Percentiles rank a stretch among this genome's conserved stretches.
phyloP scores from a whole-genome alignment of 2,888 invertebrate genomes.

The Danaus chrysippus region DNA sequence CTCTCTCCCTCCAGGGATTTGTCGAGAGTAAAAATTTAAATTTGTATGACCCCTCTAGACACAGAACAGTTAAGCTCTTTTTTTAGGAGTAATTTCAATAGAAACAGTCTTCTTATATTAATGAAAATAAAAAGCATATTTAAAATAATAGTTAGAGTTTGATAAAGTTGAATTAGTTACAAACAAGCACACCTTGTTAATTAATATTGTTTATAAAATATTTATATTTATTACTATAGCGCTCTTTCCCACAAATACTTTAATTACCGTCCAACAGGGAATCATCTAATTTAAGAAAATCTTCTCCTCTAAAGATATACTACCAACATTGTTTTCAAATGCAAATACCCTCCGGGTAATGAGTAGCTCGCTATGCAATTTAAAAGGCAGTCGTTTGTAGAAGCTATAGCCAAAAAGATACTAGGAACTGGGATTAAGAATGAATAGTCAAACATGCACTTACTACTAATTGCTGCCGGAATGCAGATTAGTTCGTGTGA shows the following conservation, averaged over 20 bases:
- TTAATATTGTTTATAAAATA: no score
- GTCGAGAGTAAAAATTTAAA: conserved; percentile 74
- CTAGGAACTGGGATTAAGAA: conserved; percentile 56
- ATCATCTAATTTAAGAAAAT: conserved; percentile 32
- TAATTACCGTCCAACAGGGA: neutral
- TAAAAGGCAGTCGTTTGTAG: conserved; percentile 52
- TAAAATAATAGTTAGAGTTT: no score
- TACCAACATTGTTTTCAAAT: conserved; percentile 50
- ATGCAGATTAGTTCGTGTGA: conserved; percentile 53
- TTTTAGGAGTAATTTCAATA: conserved; percentile 30
- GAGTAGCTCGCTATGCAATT: conserved; percentile 65
- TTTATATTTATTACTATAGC: no score
- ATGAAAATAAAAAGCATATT: neutral
- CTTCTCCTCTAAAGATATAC: conserved; percentile 23
- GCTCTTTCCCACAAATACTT: no score
- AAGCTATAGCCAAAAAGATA: conserved; percentile 67
- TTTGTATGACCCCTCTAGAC: conserved; percentile 66
- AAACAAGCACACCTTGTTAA: no score
- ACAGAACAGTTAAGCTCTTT: conserved; percentile 52
- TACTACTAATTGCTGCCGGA: conserved; percentile 46
- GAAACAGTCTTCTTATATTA: neutral
- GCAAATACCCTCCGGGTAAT: conserved; percentile 63
- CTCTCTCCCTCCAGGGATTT: conserved; percentile 66
- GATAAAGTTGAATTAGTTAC: no score
- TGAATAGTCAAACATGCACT: conserved; percentile 67